phyloP scores from a whole-genome alignment of 2,797 vertebrate species.

The Martes flavigula region DNA sequence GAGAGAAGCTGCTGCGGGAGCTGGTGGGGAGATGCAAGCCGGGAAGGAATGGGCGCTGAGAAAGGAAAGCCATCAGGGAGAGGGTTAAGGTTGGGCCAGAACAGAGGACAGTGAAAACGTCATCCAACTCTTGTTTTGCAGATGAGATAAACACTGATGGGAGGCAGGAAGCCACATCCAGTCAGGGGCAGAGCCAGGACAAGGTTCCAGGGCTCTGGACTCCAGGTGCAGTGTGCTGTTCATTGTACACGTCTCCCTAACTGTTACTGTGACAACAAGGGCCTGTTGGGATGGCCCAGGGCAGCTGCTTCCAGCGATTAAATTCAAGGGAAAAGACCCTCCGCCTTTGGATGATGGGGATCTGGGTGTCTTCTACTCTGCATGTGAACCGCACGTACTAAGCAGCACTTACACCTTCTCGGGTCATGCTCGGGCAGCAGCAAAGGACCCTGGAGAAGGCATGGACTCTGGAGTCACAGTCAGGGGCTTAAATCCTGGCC shows the following conservation, averaged over 20 bases:
- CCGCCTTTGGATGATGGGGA: too few relatives aligned
- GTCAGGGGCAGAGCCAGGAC: background rate
- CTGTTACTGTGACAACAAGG: background rate
- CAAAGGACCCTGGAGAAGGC: background rate
- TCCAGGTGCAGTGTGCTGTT: accelerated
- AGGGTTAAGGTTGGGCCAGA: accelerated
- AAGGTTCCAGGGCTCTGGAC: background rate
- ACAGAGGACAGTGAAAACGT: background rate
- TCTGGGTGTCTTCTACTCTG: background rate
- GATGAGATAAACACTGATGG: background rate
- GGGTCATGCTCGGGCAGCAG: background rate
- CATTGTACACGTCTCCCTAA: background rate
- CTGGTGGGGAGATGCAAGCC: background rate
- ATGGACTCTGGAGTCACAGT: background rate
- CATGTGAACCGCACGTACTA: accelerated
- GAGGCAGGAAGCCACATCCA: background rate
- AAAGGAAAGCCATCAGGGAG: background rate
- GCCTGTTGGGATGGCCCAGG: background rate
- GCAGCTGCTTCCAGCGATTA: background rate
- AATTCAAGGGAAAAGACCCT: background rate
- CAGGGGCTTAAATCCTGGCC: background rate
- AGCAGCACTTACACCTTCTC: background rate
- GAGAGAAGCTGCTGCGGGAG: background rate
- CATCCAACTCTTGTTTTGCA: background rate
- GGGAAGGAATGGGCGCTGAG: background rate